Conservation (phyloP, 2,113 vertebrate genomes). For the Strigops habroptila region DNA sequence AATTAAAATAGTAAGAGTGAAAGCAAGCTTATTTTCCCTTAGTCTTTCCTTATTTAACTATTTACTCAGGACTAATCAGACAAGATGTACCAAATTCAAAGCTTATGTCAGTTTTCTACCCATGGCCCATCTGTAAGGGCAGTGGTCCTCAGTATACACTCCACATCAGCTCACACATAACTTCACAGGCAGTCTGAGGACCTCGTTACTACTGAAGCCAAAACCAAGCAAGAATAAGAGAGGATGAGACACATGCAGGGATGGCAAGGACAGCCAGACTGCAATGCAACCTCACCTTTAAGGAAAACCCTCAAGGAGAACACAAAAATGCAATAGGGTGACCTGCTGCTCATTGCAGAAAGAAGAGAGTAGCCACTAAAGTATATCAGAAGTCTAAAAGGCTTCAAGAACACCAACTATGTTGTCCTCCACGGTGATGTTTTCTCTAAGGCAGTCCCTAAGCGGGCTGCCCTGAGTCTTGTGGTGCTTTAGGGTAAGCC, state of each 20-base stretch:
- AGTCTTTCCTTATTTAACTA: neutral
- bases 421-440: neutral
- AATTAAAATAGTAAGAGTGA: slow-evolving; percentile 26
- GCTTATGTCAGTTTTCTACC: rapidly evolving
- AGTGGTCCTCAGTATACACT: rapidly evolving
- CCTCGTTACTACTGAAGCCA: neutral
- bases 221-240: neutral
- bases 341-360: neutral
- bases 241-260: neutral
- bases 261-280: neutral
- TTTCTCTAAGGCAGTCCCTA: neutral
- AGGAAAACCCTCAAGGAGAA: neutral
- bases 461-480: rapidly evolving
- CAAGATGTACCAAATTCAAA: neutral
- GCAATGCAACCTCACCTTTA: neutral
- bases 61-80: neutral
- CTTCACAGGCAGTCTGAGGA: neutral
- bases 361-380: neutral
- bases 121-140: rapidly evolving
- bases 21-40: neutral
- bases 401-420: neutral
- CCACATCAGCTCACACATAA: neutral
- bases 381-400: neutral
- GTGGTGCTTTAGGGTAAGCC: neutral
- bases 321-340: neutral